Percentiles rank a stretch among this genome's conserved stretches.
Evolutionary conservation across 2,888 invertebrate genomes (phyloP).

Genomic region (Xestia c-nigrum): DNA sequence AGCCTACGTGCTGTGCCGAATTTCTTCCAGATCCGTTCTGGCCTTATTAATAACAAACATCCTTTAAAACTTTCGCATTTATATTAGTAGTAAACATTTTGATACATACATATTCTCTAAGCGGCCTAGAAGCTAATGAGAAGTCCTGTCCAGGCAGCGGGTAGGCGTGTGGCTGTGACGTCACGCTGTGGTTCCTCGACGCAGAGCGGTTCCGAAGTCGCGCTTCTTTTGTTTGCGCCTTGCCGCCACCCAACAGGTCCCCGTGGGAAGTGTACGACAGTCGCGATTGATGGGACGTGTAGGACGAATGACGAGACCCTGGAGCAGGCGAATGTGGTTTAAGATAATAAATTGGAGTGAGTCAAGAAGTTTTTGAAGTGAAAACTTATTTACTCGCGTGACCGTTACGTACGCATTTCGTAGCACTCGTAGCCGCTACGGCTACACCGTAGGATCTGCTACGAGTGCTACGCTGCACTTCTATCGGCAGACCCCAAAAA

Average conservation of each 20-base stretch:
- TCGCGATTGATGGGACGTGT: constrained; percentile 98
- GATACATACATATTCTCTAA: constrained; percentile 93
- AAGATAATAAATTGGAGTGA: not conserved
- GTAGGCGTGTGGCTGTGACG: constrained; percentile 90
- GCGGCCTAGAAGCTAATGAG: constrained; percentile 92
- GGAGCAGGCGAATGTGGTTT: constrained; percentile 48
- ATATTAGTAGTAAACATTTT: not conserved
- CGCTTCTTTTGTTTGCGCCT: constrained; percentile 96
- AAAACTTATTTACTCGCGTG: no score
- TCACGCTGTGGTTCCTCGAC: constrained; percentile 92
- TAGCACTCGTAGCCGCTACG: no score
- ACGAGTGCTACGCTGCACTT: no score
- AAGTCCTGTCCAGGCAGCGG: constrained; percentile 89
- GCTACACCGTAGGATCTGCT: no score
- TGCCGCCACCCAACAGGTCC: constrained; percentile 95
- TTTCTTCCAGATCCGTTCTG: not conserved
- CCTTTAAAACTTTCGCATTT: not conserved
- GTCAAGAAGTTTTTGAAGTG: not conserved
- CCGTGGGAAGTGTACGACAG: constrained; percentile 98
- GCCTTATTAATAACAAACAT: not conserved
- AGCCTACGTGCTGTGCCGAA: not conserved
- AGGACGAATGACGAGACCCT: constrained; percentile 98
- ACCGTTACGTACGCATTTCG: no score
- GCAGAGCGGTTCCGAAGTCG: constrained; percentile 94
- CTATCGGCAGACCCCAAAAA: no score